Base-by-base conservation (phyloP, 2,888 invertebrate species). In the Ernsta delagoae region DNA sequence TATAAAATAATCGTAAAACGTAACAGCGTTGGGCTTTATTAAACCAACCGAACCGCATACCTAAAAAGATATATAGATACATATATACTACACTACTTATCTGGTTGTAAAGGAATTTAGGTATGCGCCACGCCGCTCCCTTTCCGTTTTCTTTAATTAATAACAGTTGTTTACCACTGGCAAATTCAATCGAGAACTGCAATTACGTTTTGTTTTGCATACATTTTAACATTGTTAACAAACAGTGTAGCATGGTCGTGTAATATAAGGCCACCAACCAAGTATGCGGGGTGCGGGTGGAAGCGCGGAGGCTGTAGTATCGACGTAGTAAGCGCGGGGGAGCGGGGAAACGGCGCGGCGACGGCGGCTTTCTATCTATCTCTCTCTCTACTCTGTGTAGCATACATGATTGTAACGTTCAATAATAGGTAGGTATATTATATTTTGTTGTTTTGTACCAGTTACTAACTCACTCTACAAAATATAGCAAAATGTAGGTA, bases 271-370 rank as follows among this genome's bases (percentile, higher is more conserved):
- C 75, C 72, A 73, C 53, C n/a, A n/a, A n/a, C n/a, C 60, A 72
- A 77, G 80, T 45, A 8, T 78, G 79, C 79, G 65, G 78, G 78
- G 77, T 73, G 80, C 74, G 79, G 81, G 54, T 73, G 79, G 80
- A 45, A 12, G 24, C 70, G 79, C 73, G 80, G 78, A 86, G 87
- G 84, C 82, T 87, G 87, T 86, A 85, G 88, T 89, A 86, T 78
- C 84, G 83, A 73, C 87, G 88, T 89, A 89, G 89, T 88, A 88
- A 85, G 79, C 78, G 79, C 77, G 80, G 78, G 70, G 79, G 65
- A 75, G 72, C 70, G 75, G 74, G 77, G 70, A n/a, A 45, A 76
- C 73, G 72, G 71, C 70, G 71, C 36, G 56, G 72, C 73, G 74
- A 77, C 76, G 77, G 83, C 84, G 85, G n/a, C n/a, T n/a, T n/a